A percentile compares a stretch with the other conserved stretches of the same genome.
Evolutionary conservation across 2,797 vertebrate genomes (phyloP).

Genomic region (Dallia pectoralis): DNA sequence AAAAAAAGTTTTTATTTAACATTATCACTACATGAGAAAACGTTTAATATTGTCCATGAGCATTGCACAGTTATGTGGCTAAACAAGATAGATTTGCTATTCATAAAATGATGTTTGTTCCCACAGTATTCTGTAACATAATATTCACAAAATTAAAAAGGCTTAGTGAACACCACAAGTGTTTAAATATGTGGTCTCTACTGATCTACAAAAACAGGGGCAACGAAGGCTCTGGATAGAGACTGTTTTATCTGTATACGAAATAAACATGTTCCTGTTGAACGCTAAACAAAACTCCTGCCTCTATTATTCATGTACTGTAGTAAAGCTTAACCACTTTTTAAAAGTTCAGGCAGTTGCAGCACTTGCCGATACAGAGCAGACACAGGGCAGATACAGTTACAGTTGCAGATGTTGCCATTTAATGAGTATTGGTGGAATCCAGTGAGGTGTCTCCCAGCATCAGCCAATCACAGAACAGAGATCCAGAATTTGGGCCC

Average conservation of each 20-base stretch:
- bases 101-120: background rate
- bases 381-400: too few relatives aligned
- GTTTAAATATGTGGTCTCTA: background rate
- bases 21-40: background rate
- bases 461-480: background rate
- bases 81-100: too few relatives aligned
- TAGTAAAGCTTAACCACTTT: background rate
- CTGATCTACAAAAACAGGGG: background rate
- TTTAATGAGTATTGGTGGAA: background rate
- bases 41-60: background rate
- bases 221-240: too few relatives aligned
- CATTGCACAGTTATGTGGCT: background rate
- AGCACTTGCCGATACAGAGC: too few relatives aligned
- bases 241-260: background rate
- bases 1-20: conserved; percentile 26
- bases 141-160: background rate
- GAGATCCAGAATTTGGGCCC: background rate
- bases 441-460: too few relatives aligned
- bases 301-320: background rate
- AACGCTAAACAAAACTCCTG: background rate
- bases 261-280: background rate
- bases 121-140: background rate
- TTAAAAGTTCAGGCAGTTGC: background rate
- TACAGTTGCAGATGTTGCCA: background rate
- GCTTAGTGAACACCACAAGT: background rate